Evolutionary conservation across 1,140 invertebrate genomes (phyloP), one percentile per base, ranked within the genome.

Genomic region (Neodiprion lecontei): DNA sequence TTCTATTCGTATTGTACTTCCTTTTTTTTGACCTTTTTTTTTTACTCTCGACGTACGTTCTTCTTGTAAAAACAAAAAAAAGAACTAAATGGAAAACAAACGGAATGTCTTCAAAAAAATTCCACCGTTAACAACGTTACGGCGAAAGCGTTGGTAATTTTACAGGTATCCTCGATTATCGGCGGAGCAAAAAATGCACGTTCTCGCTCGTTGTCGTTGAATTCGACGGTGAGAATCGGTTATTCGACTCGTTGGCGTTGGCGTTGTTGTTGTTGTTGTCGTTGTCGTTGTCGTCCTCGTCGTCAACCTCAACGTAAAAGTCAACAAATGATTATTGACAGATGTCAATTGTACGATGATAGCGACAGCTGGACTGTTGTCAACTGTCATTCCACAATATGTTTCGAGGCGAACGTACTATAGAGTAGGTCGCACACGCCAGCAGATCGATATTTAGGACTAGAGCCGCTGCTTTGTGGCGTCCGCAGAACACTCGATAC

Each of bases 361-460:
- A 12, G 4, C 53, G 53, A 14, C n/a, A 12, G 11, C n/a, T 12
- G 4, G 10, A 69, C 67, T 4, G 0, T 47, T 23, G 67, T 69
- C 67, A 69, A 69, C 67, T 69, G 67, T 69, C 67, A 69, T 21
- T 21, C 40, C 70, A 71, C 70, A 48, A 71, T 23, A 28, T 71
- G 48, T 50, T 50, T 71, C 28, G 14, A 14, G n/a, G 14, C 74
- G 73, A 66, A 73, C 53, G 69, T 48, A 72, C 69, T 79, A 77
- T 78, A 71, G 79, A 53, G 53, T 61, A 69, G 75, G 72, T 78
- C 78, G 77, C 80, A 77, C 78, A 76, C 77, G 77, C 77, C 74
- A 82, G 53, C 11, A 84, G 84, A 85, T 84, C 83, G 84, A 85
- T 84, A 85, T 80, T 84, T 80, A 83, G 80, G 79, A 79, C 82